Evolutionary conservation across 2,113 vertebrate species (phyloP), one percentile per base, ranked within the genome.

Genomic region (Lontra canadensis): DNA sequence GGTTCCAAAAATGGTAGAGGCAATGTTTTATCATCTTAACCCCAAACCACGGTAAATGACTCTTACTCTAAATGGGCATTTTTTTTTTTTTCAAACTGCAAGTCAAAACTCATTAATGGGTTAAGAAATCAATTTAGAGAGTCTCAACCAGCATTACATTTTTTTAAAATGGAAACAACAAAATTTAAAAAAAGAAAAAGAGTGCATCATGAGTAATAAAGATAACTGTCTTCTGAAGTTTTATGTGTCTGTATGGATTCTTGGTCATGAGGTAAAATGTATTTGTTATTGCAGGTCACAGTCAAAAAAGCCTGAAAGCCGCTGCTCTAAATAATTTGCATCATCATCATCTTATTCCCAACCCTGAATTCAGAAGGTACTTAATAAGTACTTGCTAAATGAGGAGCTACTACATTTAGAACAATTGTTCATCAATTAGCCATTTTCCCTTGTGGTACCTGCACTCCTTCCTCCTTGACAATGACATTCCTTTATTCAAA

Each of bases 301-400:
- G 31, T 59, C 6, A 23, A 67, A 81, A 93, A 76, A 94, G 44
- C 80, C 65, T 94, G 23, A 92, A 96, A 88, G 81, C 36, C 63
- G 47, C 61, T 39, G 42, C 14, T 81, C 80, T 88, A 90, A 95
- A 79, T 85, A 74, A 91, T 55, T 80, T 90, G 6, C 49, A 88
- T 61, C 29, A 76, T 79, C 34, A 89, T 26, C 20, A 86, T 65
- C 69, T 81, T 87, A 69, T 69, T 20, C 49, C 47, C 36, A 69
- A 76, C 17, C 29, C 71, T 73, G 49, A 93, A 47, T 71, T 96
- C 81, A 86, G 21, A 88, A 83, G 63, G 23, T 81, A 69, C 39
- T 93, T 87, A 49, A 93, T 55, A 81, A 78, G 47, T 31, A 84
- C 74, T 83, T 97, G 76, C 47, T 90, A 69, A 90, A 79, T 55